These are phyloP conservation scores for Micropoecilia bifurca DNA, from an alignment of 2,797 vertebrate genomes.

Conservation along the genomic window DNA sequence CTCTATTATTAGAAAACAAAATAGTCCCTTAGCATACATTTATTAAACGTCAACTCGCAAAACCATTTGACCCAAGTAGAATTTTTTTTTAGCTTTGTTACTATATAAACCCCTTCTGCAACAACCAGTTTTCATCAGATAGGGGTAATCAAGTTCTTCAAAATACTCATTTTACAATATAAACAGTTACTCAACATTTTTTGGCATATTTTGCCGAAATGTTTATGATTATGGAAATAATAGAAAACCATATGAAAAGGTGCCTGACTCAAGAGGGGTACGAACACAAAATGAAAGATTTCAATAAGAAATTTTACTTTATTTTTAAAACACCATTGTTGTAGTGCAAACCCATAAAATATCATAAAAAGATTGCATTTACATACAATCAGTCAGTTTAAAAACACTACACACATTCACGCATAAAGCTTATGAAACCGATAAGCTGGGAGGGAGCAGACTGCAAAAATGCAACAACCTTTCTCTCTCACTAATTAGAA, in stretches of 20 bases:
- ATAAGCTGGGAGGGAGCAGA: conserved; percentile 2
- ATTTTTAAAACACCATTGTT: conserved; percentile 26
- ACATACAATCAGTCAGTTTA: conserved; percentile 12
- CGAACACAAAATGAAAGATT: neutral
- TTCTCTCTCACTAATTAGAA: conserved; percentile 14
- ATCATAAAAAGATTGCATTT: conserved; percentile 19
- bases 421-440: conserved; percentile 7
- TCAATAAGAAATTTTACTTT: neutral
- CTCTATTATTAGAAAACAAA: neutral
- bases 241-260: neutral
- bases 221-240: neutral
- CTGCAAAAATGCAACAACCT: conserved; percentile 1
- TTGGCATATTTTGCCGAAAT: neutral
- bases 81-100: neutral
- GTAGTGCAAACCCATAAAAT: conserved; percentile 24
- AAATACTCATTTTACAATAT: neutral
- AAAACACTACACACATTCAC: conserved; percentile 52
- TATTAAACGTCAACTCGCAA: neutral
- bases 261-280: neutral
- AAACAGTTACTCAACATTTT: neutral
- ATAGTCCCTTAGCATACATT: neutral
- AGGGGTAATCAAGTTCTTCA: neutral
- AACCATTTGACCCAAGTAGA: neutral
- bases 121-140: neutral
- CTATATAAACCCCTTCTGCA: neutral